Evolutionary conservation across 2,113 vertebrate genomes (phyloP).

Genomic region (Malurus alboscapulatus): DNA sequence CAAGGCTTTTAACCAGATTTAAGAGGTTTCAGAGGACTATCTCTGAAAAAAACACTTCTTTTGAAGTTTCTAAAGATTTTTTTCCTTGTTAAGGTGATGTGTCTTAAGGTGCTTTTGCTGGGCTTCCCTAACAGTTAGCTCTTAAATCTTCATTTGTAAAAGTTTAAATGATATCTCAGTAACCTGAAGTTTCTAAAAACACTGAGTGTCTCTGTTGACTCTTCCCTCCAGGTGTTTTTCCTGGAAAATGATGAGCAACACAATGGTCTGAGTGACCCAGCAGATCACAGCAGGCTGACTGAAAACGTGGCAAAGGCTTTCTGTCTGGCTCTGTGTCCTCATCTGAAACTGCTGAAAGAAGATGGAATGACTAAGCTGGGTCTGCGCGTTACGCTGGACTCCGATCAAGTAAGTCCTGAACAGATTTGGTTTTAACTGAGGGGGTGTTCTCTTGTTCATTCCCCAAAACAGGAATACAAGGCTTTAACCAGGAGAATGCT

Average conservation of each 20-base stretch:
- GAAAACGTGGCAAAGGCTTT: slow-evolving; percentile 95
- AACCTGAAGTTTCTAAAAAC: neutral
- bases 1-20: neutral
- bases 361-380: slow-evolving; percentile 96
- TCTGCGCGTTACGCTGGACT: slow-evolving; percentile 90
- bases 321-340: slow-evolving; percentile 91
- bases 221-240: slow-evolving; percentile 87
- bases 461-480: neutral
- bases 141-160: neutral
- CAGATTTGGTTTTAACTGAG: neutral
- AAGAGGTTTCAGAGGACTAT: neutral
- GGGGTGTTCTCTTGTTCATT: neutral
- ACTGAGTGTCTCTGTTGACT: neutral
- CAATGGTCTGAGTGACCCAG: slow-evolving; percentile 88
- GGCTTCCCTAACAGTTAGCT: neutral
- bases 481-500: neutral
- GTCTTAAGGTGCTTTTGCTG: neutral
- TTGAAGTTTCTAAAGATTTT: neutral
- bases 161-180: neutral
- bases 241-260: slow-evolving; percentile 93
- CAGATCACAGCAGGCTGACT: slow-evolving; percentile 93
- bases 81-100: neutral
- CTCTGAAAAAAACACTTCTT: neutral
- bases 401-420: slow-evolving; percentile 84
- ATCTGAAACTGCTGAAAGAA: slow-evolving; percentile 94